phyloP scores from a whole-genome alignment of 2,888 invertebrate species.

The Invenusta paracnida region DNA sequence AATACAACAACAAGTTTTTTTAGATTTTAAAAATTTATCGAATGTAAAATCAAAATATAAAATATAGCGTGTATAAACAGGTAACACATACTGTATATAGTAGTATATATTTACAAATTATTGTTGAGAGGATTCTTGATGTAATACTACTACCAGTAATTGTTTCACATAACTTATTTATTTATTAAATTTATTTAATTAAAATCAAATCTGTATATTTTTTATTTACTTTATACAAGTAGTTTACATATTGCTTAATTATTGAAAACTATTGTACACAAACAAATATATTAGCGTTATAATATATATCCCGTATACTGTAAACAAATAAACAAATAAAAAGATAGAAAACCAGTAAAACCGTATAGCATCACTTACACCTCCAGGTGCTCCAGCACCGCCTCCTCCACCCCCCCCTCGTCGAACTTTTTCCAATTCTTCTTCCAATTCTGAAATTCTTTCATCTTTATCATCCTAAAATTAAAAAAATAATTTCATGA shows the following conservation, averaged over 20 bases:
- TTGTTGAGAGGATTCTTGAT: background rate
- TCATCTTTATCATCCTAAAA: background rate
- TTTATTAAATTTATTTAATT: background rate
- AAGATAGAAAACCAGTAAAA: background rate
- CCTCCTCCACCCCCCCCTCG: background rate
- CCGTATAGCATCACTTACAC: background rate
- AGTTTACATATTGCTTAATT: background rate
- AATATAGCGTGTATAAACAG: too few species aligned
- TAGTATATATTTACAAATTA: too few species aligned
- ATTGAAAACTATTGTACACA: too few species aligned
- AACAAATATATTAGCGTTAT: background rate
- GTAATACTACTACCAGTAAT: background rate
- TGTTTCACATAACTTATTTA: background rate
- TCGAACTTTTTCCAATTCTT: background rate
- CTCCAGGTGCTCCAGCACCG: background rate
- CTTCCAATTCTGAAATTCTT: background rate
- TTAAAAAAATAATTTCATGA: too few species aligned
- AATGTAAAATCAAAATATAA: too few species aligned
- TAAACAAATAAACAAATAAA: background rate
- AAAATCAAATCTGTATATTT: background rate
- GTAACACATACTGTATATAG: background rate
- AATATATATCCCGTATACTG: background rate
- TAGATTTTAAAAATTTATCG: too few species aligned
- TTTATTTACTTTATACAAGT: background rate
- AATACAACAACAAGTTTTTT: too few species aligned